phyloP scores from a whole-genome alignment of 2,888 invertebrate genomes.

The Hecatera dysodea region DNA sequence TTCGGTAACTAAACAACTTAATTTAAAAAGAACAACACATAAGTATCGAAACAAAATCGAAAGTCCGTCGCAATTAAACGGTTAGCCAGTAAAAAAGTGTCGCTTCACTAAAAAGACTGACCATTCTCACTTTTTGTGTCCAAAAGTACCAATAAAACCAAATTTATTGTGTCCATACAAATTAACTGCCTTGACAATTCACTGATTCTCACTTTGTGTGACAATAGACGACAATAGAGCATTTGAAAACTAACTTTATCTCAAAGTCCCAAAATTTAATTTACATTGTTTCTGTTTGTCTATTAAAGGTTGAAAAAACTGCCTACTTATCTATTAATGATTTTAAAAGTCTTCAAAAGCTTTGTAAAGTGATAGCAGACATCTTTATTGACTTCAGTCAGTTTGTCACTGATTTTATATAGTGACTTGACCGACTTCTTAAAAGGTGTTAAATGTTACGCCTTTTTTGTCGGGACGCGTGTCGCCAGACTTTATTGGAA shows the following conservation, averaged over 20 bases:
- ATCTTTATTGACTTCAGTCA: constrained; percentile 58
- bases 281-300: constrained; percentile 64
- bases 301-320: constrained; percentile 52
- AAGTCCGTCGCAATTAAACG: constrained; percentile 59
- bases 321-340: constrained; percentile 57
- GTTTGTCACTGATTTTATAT: constrained; percentile 56
- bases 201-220: constrained; percentile 63
- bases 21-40: background rate
- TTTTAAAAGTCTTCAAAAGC: constrained; percentile 51
- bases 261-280: background rate
- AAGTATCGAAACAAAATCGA: constrained; percentile 41
- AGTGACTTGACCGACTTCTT: constrained; percentile 15
- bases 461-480: constrained; percentile 32
- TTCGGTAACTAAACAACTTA: background rate
- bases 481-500: background rate
- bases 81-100: constrained; percentile 64
- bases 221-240: constrained; percentile 61
- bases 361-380: constrained; percentile 55
- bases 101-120: constrained; percentile 73
- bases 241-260: constrained; percentile 22
- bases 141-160: constrained; percentile 82
- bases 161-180: constrained; percentile 86
- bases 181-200: constrained; percentile 76
- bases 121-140: constrained; percentile 73
- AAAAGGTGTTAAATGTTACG: constrained; percentile 36